Percentiles rank a stretch among this genome's conserved stretches.
Evolutionary conservation across 1,140 invertebrate species (phyloP).

Genomic region (Macrosteles quadrilineatus): DNA sequence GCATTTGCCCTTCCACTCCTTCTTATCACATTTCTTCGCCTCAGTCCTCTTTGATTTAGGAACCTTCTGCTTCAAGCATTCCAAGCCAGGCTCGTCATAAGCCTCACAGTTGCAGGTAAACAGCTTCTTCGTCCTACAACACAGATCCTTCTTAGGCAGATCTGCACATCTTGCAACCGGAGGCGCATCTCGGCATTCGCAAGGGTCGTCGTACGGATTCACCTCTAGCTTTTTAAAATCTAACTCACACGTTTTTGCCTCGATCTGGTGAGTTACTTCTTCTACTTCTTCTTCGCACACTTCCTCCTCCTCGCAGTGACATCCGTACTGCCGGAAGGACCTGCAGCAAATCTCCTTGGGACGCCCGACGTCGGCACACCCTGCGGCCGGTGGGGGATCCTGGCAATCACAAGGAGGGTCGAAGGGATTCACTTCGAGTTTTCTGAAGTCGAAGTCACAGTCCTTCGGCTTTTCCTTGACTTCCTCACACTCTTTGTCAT

Average conservation of each 20-base stretch:
- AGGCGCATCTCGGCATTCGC: neutral
- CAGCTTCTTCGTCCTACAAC: neutral
- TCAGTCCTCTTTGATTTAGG: neutral
- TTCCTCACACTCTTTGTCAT: neutral
- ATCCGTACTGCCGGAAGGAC: neutral
- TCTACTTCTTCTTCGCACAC: neutral
- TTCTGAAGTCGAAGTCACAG: conserved; percentile 10
- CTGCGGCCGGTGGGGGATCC: neutral
- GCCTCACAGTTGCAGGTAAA: conserved; percentile 11
- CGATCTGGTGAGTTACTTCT: neutral
- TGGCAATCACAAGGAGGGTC: neutral
- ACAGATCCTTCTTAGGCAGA: neutral
- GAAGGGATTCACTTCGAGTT: conserved; percentile 9
- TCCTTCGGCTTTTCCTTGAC: neutral
- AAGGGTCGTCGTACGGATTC: conserved; percentile 1
- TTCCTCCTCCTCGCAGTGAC: conserved; percentile 8
- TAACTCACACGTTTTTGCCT: neutral
- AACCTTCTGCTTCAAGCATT: neutral
- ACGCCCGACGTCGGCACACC: neutral
- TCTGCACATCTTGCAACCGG: neutral
- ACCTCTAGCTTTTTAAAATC: conserved; percentile 7
- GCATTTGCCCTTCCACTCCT: neutral
- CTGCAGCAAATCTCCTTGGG: neutral
- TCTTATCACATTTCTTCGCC: neutral
- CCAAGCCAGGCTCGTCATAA: neutral